phyloP scores from a whole-genome alignment of 2,113 vertebrate species.

The Hipposideros armiger region DNA sequence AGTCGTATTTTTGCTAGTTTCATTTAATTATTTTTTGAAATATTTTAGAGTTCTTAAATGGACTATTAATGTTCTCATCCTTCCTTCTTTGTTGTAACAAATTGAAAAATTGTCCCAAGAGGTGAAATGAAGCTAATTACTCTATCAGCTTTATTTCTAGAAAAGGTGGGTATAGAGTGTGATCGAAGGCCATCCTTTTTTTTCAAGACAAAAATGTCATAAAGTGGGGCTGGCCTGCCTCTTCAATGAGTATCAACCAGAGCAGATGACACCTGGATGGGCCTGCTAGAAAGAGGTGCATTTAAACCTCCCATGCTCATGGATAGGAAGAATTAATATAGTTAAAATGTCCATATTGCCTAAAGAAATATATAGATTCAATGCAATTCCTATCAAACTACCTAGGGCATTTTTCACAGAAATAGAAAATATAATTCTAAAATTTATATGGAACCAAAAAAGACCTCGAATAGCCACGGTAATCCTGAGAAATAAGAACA shows the following conservation, averaged over 20 bases:
- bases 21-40: background rate
- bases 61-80: background rate
- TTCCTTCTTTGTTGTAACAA: background rate
- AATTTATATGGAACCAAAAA: too few relatives aligned
- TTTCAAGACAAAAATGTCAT: background rate
- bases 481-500: too few relatives aligned
- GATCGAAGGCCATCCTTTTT: background rate
- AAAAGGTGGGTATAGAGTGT: background rate
- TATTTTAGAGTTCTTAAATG: background rate
- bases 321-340: too few relatives aligned
- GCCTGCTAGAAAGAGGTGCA: background rate
- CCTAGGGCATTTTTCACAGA: too few relatives aligned
- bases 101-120: background rate
- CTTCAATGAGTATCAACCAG: background rate
- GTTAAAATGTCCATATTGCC: too few relatives aligned
- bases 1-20: background rate
- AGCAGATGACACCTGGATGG: background rate
- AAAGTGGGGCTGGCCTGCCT: background rate
- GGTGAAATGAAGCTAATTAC: background rate
- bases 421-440: too few relatives aligned
- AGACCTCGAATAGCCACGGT: too few relatives aligned
- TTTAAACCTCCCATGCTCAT: too few relatives aligned
- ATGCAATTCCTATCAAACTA: too few relatives aligned
- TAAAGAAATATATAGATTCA: too few relatives aligned
- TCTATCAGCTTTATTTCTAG: background rate